Base-by-base conservation (phyloP, 2,888 invertebrate species). In the Silvanus unidentatus region DNA sequence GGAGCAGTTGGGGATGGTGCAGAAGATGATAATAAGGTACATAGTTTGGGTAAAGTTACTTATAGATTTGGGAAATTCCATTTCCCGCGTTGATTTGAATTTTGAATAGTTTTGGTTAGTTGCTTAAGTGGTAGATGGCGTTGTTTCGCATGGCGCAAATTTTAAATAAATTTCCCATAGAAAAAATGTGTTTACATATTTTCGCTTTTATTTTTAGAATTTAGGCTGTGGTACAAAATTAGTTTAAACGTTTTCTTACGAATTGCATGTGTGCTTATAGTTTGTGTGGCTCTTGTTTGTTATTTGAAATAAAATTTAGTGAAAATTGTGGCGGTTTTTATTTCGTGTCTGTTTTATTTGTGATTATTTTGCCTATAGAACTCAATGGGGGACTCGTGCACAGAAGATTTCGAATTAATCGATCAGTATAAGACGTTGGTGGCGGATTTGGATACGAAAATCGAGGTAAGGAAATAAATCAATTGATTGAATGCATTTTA, bases 381-480 rank as follows among this genome's bases (percentile, higher is more conserved):
- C 22, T 22, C 22, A 22, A 22, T 22, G 22, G 22, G 8, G 22
- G 22, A 22, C 22, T 22, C 22, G 22, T 5, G 8, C 3, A 5
- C 4, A 5, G 61, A 63, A 43, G 59, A 58, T 35, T 43, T 49
- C 48, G 60, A 63, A 42, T 52, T 66, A 37, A 52, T 63, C 22
- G 68, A 68, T 46, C 65, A 68, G 29, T 69, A 68, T 54, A 68
- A 69, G 55, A 53, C 57, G 47, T 57, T 69, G 32, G 60, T 62
- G 1, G 50, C 54, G 35, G 68, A 69, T 53, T 52, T 72, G 52
- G 70, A 71, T 50, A 63, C 63, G 15, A 69, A 72, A 59, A 64
- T 69, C 40, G 63, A 70, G 66, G 73, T 71, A 56, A 54, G 58
- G n/a, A n/a, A n/a, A n/a, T n/a, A n/a, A n/a, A n/a, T n/a, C n/a